Conservation (phyloP, 2,113 vertebrate species). For the Zapornia atra region DNA sequence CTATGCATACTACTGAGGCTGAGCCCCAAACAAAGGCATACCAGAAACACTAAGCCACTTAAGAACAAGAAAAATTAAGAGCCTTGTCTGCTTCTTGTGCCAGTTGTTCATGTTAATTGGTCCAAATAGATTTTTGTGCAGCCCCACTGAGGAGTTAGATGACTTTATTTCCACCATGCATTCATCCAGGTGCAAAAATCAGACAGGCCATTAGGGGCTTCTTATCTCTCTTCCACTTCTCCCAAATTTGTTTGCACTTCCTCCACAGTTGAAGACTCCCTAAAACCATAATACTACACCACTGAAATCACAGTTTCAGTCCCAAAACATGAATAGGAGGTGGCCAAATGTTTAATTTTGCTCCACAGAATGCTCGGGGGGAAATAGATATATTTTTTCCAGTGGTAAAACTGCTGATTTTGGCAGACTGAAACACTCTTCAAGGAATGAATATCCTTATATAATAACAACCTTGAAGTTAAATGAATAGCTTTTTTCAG, state of each 20-base stretch:
- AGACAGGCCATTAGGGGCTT: fast-evolving
- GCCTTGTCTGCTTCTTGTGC: background rate
- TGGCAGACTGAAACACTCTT: background rate
- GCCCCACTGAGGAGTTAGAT: background rate
- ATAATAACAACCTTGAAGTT: background rate
- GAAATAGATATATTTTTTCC: background rate
- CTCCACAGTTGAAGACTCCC: background rate
- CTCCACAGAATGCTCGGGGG: background rate
- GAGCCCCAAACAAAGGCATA: constrained; percentile 6
- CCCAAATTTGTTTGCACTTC: background rate
- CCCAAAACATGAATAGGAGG: background rate
- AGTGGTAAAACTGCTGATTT: background rate
- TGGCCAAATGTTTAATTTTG: background rate
- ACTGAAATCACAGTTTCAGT: background rate
- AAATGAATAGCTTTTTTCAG: background rate
- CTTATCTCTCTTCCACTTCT: background rate
- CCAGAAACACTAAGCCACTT: background rate
- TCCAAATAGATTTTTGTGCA: background rate
- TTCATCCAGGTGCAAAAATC: background rate
- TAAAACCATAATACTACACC: background rate
- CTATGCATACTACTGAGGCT: background rate
- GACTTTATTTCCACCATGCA: background rate
- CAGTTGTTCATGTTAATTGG: background rate
- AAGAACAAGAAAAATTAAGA: background rate
- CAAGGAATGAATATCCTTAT: background rate